Evolutionary conservation across 2,888 invertebrate species (phyloP), one percentile per base, ranked within the genome.

Genomic region (Operophtera brumata): DNA sequence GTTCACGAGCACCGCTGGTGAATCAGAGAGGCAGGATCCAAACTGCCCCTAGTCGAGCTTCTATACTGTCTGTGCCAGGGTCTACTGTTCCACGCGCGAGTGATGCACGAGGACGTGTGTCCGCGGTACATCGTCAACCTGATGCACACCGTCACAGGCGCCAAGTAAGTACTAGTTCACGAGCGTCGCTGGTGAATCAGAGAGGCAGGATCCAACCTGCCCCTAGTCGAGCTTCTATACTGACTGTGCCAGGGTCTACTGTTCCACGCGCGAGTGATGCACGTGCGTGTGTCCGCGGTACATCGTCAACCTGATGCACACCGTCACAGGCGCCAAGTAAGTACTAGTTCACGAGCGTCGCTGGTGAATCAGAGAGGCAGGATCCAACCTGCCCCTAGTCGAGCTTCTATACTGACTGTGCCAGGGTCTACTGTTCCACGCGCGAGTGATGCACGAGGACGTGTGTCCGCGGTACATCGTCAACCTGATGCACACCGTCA

Each of bases 71-170:
- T 89, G 36, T 90, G 91, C 64, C 91, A 91, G 58, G 91, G 91
- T 0, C 73, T 91, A 59, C 69, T 92, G 66, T 84, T 91, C 71
- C 92, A 92, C 72, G 91, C 91, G 35, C 72, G 91, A 0, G 86
- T 92, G 28, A 86, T 91, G 84, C 87, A 86, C 64, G 86, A 90
- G 28, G 89, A 91, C 42, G 87, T 84, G 0, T 91, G 92, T 47
- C 91, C 92, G 1, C 71, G 82, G 34, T 92, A 92, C 75, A 91
- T 91, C 65, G 73, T 84, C 59, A 91, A 91, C 68, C 74, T 91
- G 65, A 83, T 91, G 78, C 82, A 81, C 60, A 88, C 89, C 0
- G 90, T 90, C 59, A 91, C 91, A 10, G 86, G 84, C 57, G 70
- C 80, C 67, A 81, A 88, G 92, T 92, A 55, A 86, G 91, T 60